phyloP scores from a whole-genome alignment of 2,113 vertebrate genomes.

The Empidonax alnorum region DNA sequence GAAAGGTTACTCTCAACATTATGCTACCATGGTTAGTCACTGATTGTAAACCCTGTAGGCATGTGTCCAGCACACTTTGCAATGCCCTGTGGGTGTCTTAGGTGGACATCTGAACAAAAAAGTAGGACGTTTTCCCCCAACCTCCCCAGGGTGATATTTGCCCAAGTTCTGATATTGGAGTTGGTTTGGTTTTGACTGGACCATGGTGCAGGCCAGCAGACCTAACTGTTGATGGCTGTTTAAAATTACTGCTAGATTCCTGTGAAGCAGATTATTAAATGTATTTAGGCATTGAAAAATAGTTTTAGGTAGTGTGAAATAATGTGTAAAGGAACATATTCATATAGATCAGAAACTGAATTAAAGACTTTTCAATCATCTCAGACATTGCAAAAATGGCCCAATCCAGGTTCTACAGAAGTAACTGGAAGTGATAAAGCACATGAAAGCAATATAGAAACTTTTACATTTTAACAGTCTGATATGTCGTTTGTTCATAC shows the following conservation, averaged over 20 bases:
- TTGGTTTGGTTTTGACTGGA: not conserved
- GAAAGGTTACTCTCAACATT: not conserved
- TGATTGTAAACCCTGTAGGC: not conserved
- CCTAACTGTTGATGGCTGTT: not conserved
- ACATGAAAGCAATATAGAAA: not conserved
- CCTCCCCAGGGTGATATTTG: not conserved
- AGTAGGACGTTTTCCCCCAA: not conserved
- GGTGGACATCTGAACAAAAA: not conserved
- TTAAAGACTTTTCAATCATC: not conserved
- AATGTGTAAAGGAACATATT: not conserved
- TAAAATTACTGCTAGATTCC: not conserved
- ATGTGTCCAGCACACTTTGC: not conserved
- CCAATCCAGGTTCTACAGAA: not conserved
- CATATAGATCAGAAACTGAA: not conserved
- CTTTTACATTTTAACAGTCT: not conserved
- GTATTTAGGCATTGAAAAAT: not conserved
- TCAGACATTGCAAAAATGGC: not conserved
- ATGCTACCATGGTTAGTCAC: not conserved
- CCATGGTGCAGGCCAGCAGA: not conserved
- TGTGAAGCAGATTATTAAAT: not conserved
- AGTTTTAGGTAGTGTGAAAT: not conserved
- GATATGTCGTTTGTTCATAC: not conserved
- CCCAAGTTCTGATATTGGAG: not conserved
- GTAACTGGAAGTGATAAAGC: not conserved
- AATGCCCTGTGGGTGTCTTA: not conserved